These are phyloP conservation scores for Timema cristinae DNA, from an alignment of 2,888 invertebrate species.

Conservation along the genomic window DNA sequence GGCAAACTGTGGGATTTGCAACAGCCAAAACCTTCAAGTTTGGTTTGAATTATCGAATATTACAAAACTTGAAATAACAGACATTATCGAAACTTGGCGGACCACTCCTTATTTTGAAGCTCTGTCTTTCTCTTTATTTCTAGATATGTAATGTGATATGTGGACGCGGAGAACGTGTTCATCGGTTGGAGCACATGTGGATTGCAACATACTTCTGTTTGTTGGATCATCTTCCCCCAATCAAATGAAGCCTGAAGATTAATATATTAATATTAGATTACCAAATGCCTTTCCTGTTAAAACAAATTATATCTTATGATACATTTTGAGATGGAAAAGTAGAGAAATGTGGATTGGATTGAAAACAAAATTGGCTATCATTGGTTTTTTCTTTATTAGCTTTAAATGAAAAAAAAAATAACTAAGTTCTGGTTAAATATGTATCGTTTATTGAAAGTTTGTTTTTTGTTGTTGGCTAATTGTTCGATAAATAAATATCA, in stretches of 20 bases:
- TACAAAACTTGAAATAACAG: too few relatives aligned
- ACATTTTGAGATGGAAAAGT: constrained; percentile 1
- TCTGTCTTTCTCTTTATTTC: neutral
- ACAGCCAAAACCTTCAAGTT: too few relatives aligned
- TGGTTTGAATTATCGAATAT: too few relatives aligned
- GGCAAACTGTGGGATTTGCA: too few relatives aligned
- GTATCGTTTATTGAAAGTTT: neutral
- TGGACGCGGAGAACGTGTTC: neutral
- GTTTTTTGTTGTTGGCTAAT: neutral
- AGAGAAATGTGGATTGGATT: neutral
- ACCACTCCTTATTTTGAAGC: too few relatives aligned
- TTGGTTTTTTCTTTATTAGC: neutral
- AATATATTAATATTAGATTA: constrained; percentile 10
- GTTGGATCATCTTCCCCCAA: neutral
- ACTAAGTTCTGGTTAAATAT: neutral
- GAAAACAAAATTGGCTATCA: constrained; percentile 3
- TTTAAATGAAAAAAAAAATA: neutral
- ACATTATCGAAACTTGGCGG: too few relatives aligned
- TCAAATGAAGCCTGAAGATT: neutral
- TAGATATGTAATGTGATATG: constrained; percentile 7
- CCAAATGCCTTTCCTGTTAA: constrained; percentile 14
- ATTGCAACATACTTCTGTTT: neutral
- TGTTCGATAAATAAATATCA: too few relatives aligned
- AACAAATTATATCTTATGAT: constrained; percentile 6
- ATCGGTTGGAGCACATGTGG: neutral